These are phyloP conservation scores for Clanis bilineata DNA, from an alignment of 2,888 invertebrate species.

Conservation along the genomic window DNA sequence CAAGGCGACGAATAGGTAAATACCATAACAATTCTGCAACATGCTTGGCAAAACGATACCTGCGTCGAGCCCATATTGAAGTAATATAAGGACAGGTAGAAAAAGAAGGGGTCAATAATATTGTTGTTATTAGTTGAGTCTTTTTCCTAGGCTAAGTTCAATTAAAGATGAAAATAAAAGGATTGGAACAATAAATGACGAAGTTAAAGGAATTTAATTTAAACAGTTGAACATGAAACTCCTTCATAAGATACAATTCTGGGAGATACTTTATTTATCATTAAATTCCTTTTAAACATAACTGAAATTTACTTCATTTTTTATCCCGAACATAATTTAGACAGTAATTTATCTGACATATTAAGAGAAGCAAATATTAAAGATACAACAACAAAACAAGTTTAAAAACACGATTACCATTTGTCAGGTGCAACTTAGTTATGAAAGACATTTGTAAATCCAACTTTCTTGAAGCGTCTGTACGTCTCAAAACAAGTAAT, in stretches of 20 bases:
- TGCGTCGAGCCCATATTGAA: too few relatives aligned
- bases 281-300: background rate
- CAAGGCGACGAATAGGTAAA: too few relatives aligned
- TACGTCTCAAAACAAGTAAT: background rate
- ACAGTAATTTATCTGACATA: background rate
- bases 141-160: too few relatives aligned
- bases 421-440: background rate
- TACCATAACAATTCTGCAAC: too few relatives aligned
- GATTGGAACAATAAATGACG: background rate
- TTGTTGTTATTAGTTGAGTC: too few relatives aligned
- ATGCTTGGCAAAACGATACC: too few relatives aligned
- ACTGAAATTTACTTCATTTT: background rate
- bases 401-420: background rate
- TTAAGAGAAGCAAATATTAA: background rate
- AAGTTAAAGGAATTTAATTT: background rate
- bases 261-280: too few relatives aligned
- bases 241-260: background rate
- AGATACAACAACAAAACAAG: background rate
- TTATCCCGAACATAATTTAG: background rate
- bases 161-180: background rate
- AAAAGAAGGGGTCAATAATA: too few relatives aligned
- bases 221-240: background rate
- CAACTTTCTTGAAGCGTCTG: background rate
- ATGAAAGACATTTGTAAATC: background rate
- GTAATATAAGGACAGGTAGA: too few relatives aligned